These are phyloP conservation scores for Allygus modestus DNA, from an alignment of 2,888 invertebrate species.

Conservation along the genomic window DNA sequence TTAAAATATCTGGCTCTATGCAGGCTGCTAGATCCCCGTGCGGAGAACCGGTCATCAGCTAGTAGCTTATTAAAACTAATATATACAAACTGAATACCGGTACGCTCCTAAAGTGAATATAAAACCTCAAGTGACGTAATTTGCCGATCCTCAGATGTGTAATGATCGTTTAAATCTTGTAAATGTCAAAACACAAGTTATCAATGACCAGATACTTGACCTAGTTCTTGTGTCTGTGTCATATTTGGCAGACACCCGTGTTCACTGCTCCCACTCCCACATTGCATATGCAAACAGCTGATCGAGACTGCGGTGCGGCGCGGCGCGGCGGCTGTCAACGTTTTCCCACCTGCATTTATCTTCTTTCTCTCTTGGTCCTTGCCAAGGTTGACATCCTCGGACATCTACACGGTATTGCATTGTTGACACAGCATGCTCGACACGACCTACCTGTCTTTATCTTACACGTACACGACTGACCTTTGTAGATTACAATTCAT, in stretches of 20 bases:
- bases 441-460: background rate
- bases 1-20: too few species aligned
- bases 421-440: background rate
- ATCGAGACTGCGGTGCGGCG: background rate
- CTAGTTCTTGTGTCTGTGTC: background rate
- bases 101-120: too few species aligned
- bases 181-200: background rate
- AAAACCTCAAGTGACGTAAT: too few species aligned
- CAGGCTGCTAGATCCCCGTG: too few species aligned
- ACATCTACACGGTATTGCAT: background rate
- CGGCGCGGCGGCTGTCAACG: background rate
- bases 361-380: background rate
- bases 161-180: background rate
- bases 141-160: too few species aligned
- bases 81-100: too few species aligned
- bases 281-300: background rate
- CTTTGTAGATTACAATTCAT: background rate
- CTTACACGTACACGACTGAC: background rate
- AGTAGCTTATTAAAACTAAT: too few species aligned
- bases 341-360: background rate
- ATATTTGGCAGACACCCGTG: background rate
- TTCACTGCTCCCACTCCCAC: background rate
- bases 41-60: too few species aligned
- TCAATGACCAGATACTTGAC: background rate
- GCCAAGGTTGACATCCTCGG: background rate